A percentile compares a stretch with the other conserved stretches of the same genome.
Conservation (phyloP, 1,140 invertebrate genomes). For the Prorops nasuta region DNA sequence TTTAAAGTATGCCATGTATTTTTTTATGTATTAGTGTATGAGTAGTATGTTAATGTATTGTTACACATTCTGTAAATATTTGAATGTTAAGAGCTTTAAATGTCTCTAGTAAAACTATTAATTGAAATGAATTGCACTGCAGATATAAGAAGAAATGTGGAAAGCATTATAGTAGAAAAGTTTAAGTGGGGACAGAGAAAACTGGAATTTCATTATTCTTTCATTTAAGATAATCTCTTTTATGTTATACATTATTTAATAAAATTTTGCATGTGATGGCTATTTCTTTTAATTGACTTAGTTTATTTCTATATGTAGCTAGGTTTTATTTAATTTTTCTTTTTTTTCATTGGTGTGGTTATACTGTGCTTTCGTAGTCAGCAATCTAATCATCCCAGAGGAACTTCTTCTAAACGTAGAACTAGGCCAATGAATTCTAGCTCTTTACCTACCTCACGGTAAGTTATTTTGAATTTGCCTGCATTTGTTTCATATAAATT, state of each 20-base stretch:
- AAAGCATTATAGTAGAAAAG: constrained; percentile 17
- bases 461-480: constrained; percentile 21
- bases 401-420: constrained; percentile 32
- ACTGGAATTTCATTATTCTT: background rate
- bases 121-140: constrained; percentile 14
- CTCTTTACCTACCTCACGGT: constrained; percentile 28
- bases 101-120: no score
- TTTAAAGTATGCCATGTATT: no score
- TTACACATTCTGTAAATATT: no score
- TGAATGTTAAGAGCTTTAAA: no score
- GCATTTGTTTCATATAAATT: no score
- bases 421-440: constrained; percentile 21
- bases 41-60: no score
- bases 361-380: constrained; percentile 38
- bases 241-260: background rate
- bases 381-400: constrained; percentile 36
- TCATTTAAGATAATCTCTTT: background rate
- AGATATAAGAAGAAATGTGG: constrained; percentile 22
- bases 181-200: constrained; percentile 10
- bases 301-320: background rate
- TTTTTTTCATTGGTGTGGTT: constrained; percentile 22
- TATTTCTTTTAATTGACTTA: no score
- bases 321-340: constrained; percentile 13
- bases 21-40: no score
- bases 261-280: no score